These are phyloP conservation scores for Drosophila yooni DNA, from an alignment of 2,888 invertebrate species.

Conservation along the genomic window DNA sequence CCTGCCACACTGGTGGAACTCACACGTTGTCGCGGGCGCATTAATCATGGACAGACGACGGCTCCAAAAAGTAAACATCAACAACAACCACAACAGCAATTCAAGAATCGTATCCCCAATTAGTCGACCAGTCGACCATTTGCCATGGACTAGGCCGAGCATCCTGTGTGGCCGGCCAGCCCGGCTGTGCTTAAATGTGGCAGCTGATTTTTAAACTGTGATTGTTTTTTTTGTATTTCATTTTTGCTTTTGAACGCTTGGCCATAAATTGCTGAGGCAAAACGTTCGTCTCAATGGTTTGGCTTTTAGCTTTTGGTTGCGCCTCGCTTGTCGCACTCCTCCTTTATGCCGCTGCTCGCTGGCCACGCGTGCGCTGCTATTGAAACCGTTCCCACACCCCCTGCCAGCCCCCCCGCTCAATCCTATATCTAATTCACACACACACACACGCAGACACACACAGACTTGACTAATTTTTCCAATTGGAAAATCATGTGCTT, in stretches of 20 bases:
- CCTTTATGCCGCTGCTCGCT: conserved; percentile 67
- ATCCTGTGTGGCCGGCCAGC: conserved; percentile 67
- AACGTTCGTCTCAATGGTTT: conserved; percentile 74
- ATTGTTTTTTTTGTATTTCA: not conserved
- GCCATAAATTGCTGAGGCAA: conserved; percentile 74
- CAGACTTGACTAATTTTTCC: conserved; percentile 77
- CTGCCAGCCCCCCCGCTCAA: not conserved
- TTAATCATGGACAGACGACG: conserved; percentile 67
- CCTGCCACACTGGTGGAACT: conserved; percentile 59
- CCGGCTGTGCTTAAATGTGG: conserved; percentile 11
- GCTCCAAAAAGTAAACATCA: conserved; percentile 50
- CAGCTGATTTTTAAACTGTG: conserved; percentile 15
- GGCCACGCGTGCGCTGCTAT: conserved; percentile 78
- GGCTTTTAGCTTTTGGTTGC: conserved; percentile 63
- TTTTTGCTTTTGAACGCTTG: conserved; percentile 27
- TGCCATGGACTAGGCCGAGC: conserved; percentile 49
- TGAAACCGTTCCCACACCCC: conserved; percentile 33
- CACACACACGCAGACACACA: conserved; percentile 9
- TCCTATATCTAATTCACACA: conserved; percentile 7
- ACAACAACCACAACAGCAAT: conserved; percentile 14
- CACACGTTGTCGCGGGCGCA: conserved; percentile 78
- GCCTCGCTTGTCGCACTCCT: conserved; percentile 77
- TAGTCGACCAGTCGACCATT: conserved; percentile 49
- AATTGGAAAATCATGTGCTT: conserved; percentile 81
- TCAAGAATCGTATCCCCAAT: conserved; percentile 51